These are phyloP conservation scores for Malaclemys terrapin DNA, from an alignment of 2,113 vertebrate species.

Conservation along the genomic window DNA sequence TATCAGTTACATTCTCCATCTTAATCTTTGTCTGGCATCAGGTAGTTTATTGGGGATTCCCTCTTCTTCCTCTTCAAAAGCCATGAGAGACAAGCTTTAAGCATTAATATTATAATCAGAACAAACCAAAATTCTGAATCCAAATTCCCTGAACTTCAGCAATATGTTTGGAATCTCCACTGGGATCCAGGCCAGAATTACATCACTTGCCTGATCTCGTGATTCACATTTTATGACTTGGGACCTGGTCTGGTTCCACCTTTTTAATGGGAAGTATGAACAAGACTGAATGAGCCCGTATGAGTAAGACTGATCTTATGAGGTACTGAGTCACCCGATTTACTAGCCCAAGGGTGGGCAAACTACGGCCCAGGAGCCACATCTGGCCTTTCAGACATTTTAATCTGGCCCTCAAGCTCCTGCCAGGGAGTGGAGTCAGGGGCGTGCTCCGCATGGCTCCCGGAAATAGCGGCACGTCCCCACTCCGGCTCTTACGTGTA, in stretches of 20 bases:
- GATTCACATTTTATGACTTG: background rate
- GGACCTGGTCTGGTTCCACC: background rate
- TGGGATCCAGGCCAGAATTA: background rate
- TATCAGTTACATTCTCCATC: background rate
- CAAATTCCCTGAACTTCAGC: background rate
- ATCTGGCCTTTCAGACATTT: too few relatives aligned
- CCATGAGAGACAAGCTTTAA: background rate
- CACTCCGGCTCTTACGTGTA: too few relatives aligned
- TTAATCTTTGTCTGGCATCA: background rate
- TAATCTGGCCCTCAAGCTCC: too few relatives aligned
- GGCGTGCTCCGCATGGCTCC: too few relatives aligned
- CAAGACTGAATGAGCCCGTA: background rate
- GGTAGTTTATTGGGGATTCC: background rate
- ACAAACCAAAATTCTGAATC: background rate
- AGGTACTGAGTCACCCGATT: background rate
- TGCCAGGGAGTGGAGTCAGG: too few relatives aligned
- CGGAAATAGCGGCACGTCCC: too few relatives aligned
- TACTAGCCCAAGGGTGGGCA: background rate
- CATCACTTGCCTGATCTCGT: background rate
- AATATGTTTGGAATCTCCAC: background rate
- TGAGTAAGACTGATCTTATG: background rate
- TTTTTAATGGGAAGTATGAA: background rate
- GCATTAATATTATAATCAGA: background rate
- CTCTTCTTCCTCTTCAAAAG: background rate
- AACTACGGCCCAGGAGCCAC: too few relatives aligned